phyloP scores from a whole-genome alignment of 23 tunicate genomes.

The Styela clava region DNA sequence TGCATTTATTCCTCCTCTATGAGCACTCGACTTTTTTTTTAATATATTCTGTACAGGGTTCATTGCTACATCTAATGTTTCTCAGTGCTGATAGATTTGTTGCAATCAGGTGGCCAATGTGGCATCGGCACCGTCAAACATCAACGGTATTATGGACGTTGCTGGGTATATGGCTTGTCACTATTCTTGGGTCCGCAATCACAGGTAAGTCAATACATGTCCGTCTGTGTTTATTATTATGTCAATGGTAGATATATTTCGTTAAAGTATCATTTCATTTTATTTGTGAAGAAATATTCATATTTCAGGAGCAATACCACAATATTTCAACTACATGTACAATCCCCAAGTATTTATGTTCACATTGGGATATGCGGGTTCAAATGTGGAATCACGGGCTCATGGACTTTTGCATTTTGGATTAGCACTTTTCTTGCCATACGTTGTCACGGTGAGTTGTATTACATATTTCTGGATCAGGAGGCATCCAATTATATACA shows the following conservation, averaged over 20 bases:
- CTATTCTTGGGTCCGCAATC: background rate
- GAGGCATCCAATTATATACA: no score
- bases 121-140: background rate
- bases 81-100: constrained; percentile 24
- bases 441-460: constrained; percentile 9
- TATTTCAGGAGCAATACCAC: constrained; percentile 1
- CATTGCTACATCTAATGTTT: constrained; percentile 17
- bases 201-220: background rate
- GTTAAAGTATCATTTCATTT: no score
- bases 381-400: background rate
- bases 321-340: constrained; percentile 3
- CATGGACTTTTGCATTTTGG: constrained; percentile 20
- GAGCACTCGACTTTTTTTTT: no score
- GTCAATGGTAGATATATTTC: background rate
- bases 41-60: constrained; percentile 10
- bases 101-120: constrained; percentile 31
- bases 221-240: no score
- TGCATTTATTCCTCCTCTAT: no score
- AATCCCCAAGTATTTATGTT: constrained; percentile 6
- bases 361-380: constrained; percentile 13
- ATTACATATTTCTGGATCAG: no score
- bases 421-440: constrained; percentile 13
- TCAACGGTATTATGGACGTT: constrained; percentile 2
- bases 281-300: no score
- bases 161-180: constrained; percentile 7